Base-by-base conservation (phyloP, 1,140 invertebrate genomes). In the Cydia amplana region DNA sequence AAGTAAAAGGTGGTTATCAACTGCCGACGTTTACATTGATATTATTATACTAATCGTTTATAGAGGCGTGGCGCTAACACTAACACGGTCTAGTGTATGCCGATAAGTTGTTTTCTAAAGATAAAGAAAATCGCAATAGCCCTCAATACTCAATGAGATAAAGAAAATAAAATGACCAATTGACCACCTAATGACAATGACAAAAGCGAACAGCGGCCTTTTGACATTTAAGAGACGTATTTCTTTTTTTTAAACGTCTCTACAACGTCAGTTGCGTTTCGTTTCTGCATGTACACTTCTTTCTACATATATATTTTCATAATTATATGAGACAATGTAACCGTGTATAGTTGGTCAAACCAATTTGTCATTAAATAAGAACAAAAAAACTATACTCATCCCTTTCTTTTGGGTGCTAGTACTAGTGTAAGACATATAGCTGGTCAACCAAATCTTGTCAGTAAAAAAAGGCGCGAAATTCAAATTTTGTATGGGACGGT, bases 101-200 rank as follows among this genome's bases (percentile, higher is more conserved):
- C 65, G 65, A 70, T 36, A 70, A 70, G 16, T 67, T 67, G 64
- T 43, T 70, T 70, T 70, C 65, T 43, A 36, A 9, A 36, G 65
- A 70, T 70, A 70, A 70, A 70, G 65, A 70, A 70, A 70, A 70
- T 70, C n/a, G 28, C 65, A 36, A 70, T 40, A 20, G 65, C 18
- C 16, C 36, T 70, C 36, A 40, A 36, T 40, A 23, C 32, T 40
- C 65, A 70, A 10, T 40, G 32, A 40, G 28, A 43, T 32, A 70
- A 36, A 18, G 28, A 43, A 70, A 70, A 40, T 70, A 40, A 23
- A 70, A 70, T 70, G 65, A 60, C 18, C 18, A 60, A 70, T 43
- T 70, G 65, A 60, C 55, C 20, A 60, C 20, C 10, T 12, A 23
- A 60, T 60, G 55, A 60, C 55, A 60, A 60, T 60, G 55, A 60